Evolutionary conservation across 2,888 invertebrate species (phyloP).

Genomic region (Hirtodrosophila confusa): DNA sequence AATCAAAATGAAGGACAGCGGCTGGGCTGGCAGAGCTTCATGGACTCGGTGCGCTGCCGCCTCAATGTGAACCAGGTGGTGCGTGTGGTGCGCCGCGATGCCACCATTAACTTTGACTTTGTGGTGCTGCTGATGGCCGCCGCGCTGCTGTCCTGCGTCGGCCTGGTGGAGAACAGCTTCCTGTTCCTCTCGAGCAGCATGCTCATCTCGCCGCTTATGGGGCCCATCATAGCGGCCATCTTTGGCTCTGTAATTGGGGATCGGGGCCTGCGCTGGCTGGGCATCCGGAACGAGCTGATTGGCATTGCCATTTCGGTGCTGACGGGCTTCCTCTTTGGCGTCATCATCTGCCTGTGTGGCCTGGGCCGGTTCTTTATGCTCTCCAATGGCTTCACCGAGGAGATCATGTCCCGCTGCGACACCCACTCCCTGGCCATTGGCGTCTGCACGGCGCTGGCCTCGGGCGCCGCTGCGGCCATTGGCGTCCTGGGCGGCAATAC

Average conservation of each 20-base stretch:
- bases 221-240: constrained; percentile 90
- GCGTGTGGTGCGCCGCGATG: constrained; percentile 87
- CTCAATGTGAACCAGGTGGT: constrained; percentile 89
- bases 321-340: constrained; percentile 88
- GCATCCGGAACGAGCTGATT: constrained; percentile 87
- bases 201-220: constrained; percentile 92
- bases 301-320: constrained; percentile 87
- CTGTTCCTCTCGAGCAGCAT: constrained; percentile 90
- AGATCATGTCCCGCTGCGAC: constrained; percentile 88
- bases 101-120: constrained; percentile 90
- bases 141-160: constrained; percentile 89
- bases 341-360: constrained; percentile 84
- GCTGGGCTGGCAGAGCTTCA: constrained; percentile 83
- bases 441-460: constrained; percentile 88
- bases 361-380: constrained; percentile 86
- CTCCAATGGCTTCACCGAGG: constrained; percentile 87
- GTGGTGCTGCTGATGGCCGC: constrained; percentile 88
- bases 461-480: constrained; percentile 90
- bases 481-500: constrained; percentile 90
- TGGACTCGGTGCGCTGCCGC: constrained; percentile 88
- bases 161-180: constrained; percentile 90
- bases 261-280: constrained; percentile 86
- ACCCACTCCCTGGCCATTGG: constrained; percentile 89
- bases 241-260: constrained; percentile 89
- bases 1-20: constrained; percentile 5